Evolutionary conservation across 2,797 vertebrate genomes (phyloP).

Genomic region (Kryptolebias ocellatus): DNA sequence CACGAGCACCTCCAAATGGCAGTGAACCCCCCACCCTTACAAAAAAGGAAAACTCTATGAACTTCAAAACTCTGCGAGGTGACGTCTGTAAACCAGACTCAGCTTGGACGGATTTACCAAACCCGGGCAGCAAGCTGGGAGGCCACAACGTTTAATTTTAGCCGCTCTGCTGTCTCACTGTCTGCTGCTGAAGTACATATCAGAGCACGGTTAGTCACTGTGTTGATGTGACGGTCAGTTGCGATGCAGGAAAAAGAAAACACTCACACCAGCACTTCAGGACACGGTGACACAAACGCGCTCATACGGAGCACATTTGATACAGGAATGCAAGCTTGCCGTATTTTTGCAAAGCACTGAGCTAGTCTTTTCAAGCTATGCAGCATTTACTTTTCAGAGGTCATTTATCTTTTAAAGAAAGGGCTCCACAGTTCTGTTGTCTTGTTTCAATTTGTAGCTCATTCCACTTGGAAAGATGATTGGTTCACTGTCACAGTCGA

Average conservation of each 20-base stretch:
- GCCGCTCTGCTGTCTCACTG: background rate
- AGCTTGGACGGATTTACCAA: conserved; percentile 26
- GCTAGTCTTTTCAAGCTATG: background rate
- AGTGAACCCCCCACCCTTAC: background rate
- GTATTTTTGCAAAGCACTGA: background rate
- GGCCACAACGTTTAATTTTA: conserved; percentile 9
- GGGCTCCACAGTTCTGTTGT: too few relatives aligned
- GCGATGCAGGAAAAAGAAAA: background rate
- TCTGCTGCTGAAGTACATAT: background rate
- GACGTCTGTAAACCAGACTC: conserved; percentile 20
- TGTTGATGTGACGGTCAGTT: background rate
- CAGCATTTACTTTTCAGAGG: background rate
- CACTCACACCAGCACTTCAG: background rate
- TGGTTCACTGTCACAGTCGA: too few relatives aligned
- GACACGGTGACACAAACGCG: background rate
- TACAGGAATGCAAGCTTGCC: too few relatives aligned
- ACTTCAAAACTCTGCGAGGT: conserved; percentile 37
- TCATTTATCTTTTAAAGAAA: too few relatives aligned
- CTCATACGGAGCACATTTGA: background rate
- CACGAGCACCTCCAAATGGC: conserved; percentile 54
- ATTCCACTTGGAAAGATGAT: too few relatives aligned
- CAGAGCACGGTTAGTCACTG: conserved; percentile 4
- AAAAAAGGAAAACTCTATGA: conserved; percentile 16
- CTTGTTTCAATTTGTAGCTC: too few relatives aligned
- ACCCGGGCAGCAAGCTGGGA: background rate